phyloP scores from a whole-genome alignment of 2,113 vertebrate genomes.

The Antechinus flavipes region DNA sequence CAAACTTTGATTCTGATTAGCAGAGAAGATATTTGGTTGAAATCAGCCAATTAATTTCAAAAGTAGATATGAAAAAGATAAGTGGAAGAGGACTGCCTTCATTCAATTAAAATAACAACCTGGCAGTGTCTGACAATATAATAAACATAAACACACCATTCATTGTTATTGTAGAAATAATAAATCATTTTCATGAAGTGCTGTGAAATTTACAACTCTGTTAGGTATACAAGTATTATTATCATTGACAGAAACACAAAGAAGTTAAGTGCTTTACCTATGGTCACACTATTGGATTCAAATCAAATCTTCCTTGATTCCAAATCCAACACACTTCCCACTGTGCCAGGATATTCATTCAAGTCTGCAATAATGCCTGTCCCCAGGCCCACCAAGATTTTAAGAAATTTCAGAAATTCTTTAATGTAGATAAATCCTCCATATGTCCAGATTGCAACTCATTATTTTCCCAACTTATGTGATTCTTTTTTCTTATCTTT shows the following conservation, averaged over 20 bases:
- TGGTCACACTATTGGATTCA: background rate
- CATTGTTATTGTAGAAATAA: background rate
- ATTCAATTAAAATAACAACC: background rate
- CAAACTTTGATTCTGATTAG: background rate
- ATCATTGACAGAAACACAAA: background rate
- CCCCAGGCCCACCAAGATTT: background rate
- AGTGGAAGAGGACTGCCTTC: background rate
- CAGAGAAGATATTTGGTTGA: background rate
- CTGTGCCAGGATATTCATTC: background rate
- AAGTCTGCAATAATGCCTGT: background rate
- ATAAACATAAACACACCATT: background rate
- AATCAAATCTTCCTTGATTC: background rate
- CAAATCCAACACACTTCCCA: background rate
- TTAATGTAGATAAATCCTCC: background rate
- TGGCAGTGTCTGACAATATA: background rate
- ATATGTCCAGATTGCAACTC: background rate
- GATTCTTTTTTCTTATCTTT: background rate
- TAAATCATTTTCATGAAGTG: background rate
- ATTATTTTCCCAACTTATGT: background rate
- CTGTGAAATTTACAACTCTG: background rate
- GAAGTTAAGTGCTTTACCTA: background rate
- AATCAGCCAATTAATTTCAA: background rate
- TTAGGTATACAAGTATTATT: background rate
- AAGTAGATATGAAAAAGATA: background rate
- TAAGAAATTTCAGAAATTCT: background rate